Evolutionary conservation across 2,113 vertebrate genomes (phyloP).

Genomic region (Oplegnathus fasciatus): DNA sequence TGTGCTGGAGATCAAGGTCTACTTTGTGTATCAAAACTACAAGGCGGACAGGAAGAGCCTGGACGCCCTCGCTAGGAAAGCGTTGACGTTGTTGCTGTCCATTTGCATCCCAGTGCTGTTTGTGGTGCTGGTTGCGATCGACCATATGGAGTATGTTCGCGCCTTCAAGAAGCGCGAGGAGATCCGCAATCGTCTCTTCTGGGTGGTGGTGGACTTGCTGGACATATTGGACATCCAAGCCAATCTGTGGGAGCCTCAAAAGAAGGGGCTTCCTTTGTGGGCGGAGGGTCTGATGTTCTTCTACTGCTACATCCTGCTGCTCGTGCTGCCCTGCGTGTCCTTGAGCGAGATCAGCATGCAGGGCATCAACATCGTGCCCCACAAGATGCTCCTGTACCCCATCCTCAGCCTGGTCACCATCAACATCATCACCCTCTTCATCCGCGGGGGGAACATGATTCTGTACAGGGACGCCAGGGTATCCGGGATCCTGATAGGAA

Average conservation of each 20-base stretch:
- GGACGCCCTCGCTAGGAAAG: slow-evolving; percentile 84
- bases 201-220: slow-evolving; percentile 87
- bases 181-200: slow-evolving; percentile 86
- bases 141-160: slow-evolving; percentile 87
- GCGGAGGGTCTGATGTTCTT: slow-evolving; percentile 88
- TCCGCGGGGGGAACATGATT: slow-evolving; percentile 86
- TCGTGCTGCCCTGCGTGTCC: slow-evolving; percentile 86
- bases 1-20: slow-evolving; percentile 88
- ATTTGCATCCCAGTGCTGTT: slow-evolving; percentile 84
- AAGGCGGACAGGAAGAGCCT: slow-evolving; percentile 86
- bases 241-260: slow-evolving; percentile 88
- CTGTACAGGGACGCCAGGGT: slow-evolving; percentile 85
- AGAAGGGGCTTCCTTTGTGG: slow-evolving; percentile 87
- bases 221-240: slow-evolving; percentile 88
- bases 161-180: slow-evolving; percentile 87
- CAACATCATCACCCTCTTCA: slow-evolving; percentile 86
- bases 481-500: slow-evolving; percentile 85
- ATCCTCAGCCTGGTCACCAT: slow-evolving; percentile 87
- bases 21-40: slow-evolving; percentile 89
- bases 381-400: slow-evolving; percentile 88
- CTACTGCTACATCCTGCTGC: slow-evolving; percentile 88
- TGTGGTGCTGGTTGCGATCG: slow-evolving; percentile 84
- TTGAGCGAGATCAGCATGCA: slow-evolving; percentile 90
- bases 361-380: slow-evolving; percentile 87
- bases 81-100: slow-evolving; percentile 84